Evolutionary conservation across 2,888 invertebrate genomes (phyloP).

Genomic region (Bibio marci): DNA sequence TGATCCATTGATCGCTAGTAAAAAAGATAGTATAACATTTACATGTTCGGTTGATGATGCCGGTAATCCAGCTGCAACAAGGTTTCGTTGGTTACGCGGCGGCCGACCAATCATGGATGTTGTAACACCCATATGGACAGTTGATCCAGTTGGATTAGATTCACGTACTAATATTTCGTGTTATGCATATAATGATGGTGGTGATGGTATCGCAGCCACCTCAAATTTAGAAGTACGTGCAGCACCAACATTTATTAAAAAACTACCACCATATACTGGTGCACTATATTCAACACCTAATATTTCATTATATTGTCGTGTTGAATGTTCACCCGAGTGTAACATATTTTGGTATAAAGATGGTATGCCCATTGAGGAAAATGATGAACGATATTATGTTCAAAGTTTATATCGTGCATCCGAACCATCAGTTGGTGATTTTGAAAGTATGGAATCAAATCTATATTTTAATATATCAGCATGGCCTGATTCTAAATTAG

Average conservation of each 20-base stretch:
- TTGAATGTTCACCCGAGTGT: slow-evolving; percentile 79
- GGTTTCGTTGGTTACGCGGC: slow-evolving; percentile 68
- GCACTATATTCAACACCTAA: slow-evolving; percentile 56
- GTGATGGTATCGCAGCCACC: slow-evolving; percentile 51
- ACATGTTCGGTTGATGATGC: slow-evolving; percentile 67
- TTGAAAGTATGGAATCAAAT: slow-evolving; percentile 76
- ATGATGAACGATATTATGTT: slow-evolving; percentile 47
- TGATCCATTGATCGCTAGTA: slow-evolving; percentile 59
- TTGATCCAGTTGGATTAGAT: slow-evolving; percentile 68
- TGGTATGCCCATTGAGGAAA: slow-evolving; percentile 48
- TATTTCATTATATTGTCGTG: slow-evolving; percentile 68
- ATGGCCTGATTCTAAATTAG: slow-evolving; percentile 63
- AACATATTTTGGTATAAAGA: slow-evolving; percentile 73
- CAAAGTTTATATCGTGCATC: slow-evolving; percentile 49
- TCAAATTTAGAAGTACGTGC: slow-evolving; percentile 59
- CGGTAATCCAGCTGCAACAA: slow-evolving; percentile 60
- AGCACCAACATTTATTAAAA: slow-evolving; percentile 73
- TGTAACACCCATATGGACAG: slow-evolving; percentile 57
- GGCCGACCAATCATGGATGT: slow-evolving; percentile 51
- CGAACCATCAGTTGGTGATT: slow-evolving; percentile 66
- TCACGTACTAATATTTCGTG: slow-evolving; percentile 83
- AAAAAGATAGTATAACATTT: slow-evolving; percentile 66
- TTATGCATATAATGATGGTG: slow-evolving; percentile 69
- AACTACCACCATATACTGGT: slow-evolving; percentile 66
- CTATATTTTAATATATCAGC: slow-evolving; percentile 76